Evolutionary conservation across 1,140 invertebrate genomes (phyloP), one percentile per base, ranked within the genome.

Genomic region (Platyscapa corneri): DNA sequence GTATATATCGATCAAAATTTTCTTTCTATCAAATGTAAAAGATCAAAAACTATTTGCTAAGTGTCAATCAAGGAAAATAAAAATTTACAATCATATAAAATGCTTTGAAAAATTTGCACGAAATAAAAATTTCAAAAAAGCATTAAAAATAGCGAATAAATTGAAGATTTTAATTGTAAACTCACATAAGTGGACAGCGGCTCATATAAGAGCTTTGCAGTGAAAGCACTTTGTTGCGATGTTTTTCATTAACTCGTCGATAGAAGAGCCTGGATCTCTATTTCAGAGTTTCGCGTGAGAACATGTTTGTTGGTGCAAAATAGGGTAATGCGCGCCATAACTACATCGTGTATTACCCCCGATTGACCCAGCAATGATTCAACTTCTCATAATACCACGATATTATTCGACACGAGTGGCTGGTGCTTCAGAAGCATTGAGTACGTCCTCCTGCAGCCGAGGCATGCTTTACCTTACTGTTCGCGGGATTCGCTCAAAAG

Each of bases 171-270:
- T 18, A 75, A 86, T 80, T 46, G 32, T 23, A 65, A 53, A 92
- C 92, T 93, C 88, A 93, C 92, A 93, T 91, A 86, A 92, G 92
- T 85, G 91, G 92, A 88, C 92, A 93, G 91, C 92, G 92, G 88
- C 88, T 93, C 92, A 93, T 93, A 90, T 89, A 46, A 91, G 76
- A 84, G 60, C 64, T 49, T 34, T 34, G 20, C 42, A 3, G 60
- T 64, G 53, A n/a, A 60, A 78, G 53, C 32, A 3, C 76, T 5
- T 7, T 46, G 42, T 12, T 46, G 42, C 1, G 70, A 42, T 5
- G 70, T 74, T 74, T 42, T 42, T 14, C 34, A 6, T 5, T 27
- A 39, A 72, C 10, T 42, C 23, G 20, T 74, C 5, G 70, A n/a
- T 37, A 39, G 20, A 74, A 74, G 70, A 23, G 18, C 37, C 18